Conservation (phyloP, 2,113 vertebrate genomes). For the Perca schrenkii region DNA sequence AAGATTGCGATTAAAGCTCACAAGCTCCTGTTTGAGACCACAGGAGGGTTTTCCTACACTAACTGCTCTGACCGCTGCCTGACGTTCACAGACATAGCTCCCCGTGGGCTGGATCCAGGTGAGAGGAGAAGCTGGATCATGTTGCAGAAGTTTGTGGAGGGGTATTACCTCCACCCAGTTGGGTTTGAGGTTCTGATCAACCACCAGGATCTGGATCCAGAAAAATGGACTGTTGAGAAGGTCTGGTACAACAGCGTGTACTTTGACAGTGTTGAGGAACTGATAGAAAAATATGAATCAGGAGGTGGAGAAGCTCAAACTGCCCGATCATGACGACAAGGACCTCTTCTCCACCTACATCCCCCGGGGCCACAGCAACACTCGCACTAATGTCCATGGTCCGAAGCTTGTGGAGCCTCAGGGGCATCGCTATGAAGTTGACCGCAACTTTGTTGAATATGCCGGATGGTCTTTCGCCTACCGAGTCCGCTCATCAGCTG, state of each 20-base stretch:
- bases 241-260: slow-evolving; percentile 92
- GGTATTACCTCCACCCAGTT: slow-evolving; percentile 90
- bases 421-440: slow-evolving; percentile 85
- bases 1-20: slow-evolving; percentile 73
- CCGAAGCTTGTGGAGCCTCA: slow-evolving; percentile 88
- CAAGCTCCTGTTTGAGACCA: slow-evolving; percentile 83
- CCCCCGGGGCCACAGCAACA: slow-evolving; percentile 84
- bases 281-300: slow-evolving; percentile 81
- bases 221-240: slow-evolving; percentile 84
- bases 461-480: slow-evolving; percentile 91
- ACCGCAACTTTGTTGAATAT: slow-evolving; percentile 87
- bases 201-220: slow-evolving; percentile 83
- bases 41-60: slow-evolving; percentile 83
- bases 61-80: slow-evolving; percentile 88
- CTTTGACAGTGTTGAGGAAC: slow-evolving; percentile 85
- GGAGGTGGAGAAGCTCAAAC: slow-evolving; percentile 75
- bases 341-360: slow-evolving; percentile 88
- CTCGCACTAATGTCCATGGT: slow-evolving; percentile 69
- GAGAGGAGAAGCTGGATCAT: slow-evolving; percentile 91
- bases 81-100: slow-evolving; percentile 87
- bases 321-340: slow-evolving; percentile 66
- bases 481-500: slow-evolving; percentile 88
- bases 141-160: slow-evolving; percentile 89
- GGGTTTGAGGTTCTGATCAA: slow-evolving; percentile 92
- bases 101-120: slow-evolving; percentile 87